These are phyloP conservation scores for Ochropleura plecta DNA, from an alignment of 2,888 invertebrate genomes.

Conservation along the genomic window DNA sequence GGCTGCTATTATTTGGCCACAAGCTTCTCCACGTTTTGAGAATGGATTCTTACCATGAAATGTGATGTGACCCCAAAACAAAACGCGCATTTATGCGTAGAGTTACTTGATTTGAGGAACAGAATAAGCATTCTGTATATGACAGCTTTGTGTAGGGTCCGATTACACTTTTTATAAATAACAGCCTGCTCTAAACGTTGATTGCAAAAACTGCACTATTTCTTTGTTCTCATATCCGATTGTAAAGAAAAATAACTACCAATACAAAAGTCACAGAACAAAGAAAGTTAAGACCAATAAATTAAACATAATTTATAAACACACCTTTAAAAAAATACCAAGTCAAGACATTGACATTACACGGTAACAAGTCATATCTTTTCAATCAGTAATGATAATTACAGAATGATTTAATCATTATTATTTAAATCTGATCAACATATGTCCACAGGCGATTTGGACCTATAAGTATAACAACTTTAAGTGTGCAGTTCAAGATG, in stretches of 20 bases:
- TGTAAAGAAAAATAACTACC: neutral
- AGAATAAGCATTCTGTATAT: too few species aligned
- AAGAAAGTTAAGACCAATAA: conserved; percentile 3
- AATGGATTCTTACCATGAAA: too few species aligned
- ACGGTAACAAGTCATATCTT: conserved; percentile 21
- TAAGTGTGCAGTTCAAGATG: too few species aligned
- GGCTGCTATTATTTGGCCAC: too few species aligned
- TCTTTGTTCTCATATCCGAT: too few species aligned
- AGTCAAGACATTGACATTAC: conserved; percentile 24
- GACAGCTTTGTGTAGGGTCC: too few species aligned
- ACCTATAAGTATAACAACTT: neutral
- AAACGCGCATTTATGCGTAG: too few species aligned
- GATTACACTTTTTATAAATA: neutral
- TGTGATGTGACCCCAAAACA: too few species aligned
- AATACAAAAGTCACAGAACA: conserved; percentile 5
- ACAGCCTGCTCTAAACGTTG: neutral
- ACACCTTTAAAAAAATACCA: neutral
- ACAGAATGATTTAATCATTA: conserved; percentile 40
- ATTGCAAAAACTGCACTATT: neutral
- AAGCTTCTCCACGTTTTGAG: too few species aligned
- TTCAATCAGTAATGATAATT: conserved; percentile 42
- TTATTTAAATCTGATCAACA: conserved; percentile 51
- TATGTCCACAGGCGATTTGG: conserved; percentile 45
- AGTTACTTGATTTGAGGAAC: too few species aligned
- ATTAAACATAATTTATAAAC: neutral